phyloP scores from a whole-genome alignment of 1,140 invertebrate species.

The Antheraea mylitta region DNA sequence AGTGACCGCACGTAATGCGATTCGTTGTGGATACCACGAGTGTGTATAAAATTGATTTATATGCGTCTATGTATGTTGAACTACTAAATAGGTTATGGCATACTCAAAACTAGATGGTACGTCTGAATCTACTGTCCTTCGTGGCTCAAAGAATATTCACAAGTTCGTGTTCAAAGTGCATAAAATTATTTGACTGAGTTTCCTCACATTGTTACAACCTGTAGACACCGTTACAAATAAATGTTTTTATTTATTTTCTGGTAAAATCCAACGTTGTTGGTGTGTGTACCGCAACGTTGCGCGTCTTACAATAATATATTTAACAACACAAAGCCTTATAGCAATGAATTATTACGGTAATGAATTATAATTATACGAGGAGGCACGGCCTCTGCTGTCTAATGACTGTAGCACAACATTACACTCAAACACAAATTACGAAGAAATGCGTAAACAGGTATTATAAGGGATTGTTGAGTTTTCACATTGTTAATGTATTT shows the following conservation, averaged over 20 bases:
- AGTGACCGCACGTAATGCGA: conserved; percentile 61
- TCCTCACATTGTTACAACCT: conserved; percentile 14
- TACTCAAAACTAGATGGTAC: conserved; percentile 2
- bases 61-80: conserved; percentile 10
- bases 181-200: conserved; percentile 15
- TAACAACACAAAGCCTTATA: conserved; percentile 32
- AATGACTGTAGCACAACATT: conserved; percentile 57
- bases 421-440: conserved; percentile 55
- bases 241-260: not conserved
- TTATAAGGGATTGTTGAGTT: conserved; percentile 51
- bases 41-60: conserved; percentile 59
- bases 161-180: too few species aligned
- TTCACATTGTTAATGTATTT: conserved; percentile 25
- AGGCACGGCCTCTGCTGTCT: conserved; percentile 33
- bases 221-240: not conserved
- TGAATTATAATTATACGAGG: conserved; percentile 57
- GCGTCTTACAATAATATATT: conserved; percentile 26
- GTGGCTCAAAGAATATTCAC: conserved; percentile 27
- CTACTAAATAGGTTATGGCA: conserved; percentile 17
- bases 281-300: not conserved
- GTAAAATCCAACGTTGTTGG: too few species aligned
- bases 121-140: conserved; percentile 12
- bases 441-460: conserved; percentile 61
- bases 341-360: conserved; percentile 37
- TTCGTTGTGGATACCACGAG: conserved; percentile 50